Evolutionary conservation across 2,113 vertebrate genomes (phyloP).

Genomic region (Serilophus lunatus): DNA sequence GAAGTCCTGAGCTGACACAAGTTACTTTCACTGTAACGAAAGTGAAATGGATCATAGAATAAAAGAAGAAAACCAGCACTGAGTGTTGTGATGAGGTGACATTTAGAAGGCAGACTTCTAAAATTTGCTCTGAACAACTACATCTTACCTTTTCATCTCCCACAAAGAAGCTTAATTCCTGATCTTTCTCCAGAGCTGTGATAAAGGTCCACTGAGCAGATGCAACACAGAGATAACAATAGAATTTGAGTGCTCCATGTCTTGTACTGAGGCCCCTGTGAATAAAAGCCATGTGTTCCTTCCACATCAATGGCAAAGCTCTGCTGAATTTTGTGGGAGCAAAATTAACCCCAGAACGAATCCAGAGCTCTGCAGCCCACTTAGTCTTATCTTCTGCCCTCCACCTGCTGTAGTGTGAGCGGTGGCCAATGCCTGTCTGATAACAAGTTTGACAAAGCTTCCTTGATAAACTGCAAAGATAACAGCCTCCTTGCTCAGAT

Average conservation of each 20-base stretch:
- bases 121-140: not conserved
- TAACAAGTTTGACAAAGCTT: not conserved
- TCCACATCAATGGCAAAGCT: not conserved
- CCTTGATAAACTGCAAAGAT: not conserved
- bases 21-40: not conserved
- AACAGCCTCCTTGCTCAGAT: not conserved
- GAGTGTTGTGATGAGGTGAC: not conserved
- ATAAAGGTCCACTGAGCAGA: not conserved
- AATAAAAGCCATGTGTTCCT: not conserved
- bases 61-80: not conserved
- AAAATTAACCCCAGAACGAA: not conserved
- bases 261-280: not conserved
- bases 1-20: not conserved
- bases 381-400: not conserved
- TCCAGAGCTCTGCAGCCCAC: not conserved
- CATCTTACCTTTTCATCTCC: not conserved
- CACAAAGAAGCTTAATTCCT: not conserved
- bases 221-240: accelerated
- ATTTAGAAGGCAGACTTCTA: not conserved
- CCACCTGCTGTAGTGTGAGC: not conserved
- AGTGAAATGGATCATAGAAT: not conserved
- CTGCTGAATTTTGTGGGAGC: not conserved
- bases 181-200: not conserved
- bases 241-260: accelerated
- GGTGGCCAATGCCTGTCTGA: not conserved